Base-by-base conservation (phyloP, 2,888 invertebrate genomes). In the Netelia fuscicornis region DNA sequence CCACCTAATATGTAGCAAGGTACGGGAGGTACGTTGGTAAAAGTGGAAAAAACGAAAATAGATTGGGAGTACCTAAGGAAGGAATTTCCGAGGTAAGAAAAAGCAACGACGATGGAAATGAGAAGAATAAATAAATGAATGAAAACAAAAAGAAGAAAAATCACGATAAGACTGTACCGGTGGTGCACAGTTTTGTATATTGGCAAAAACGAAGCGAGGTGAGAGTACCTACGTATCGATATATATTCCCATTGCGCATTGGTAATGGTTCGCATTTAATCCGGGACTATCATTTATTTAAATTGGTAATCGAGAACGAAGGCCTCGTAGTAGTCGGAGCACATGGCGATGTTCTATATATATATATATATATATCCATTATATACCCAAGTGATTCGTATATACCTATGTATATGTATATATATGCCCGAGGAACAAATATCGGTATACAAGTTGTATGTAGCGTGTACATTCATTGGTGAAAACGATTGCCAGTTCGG, bases 231-330 rank as follows among this genome's bases (percentile, higher is more conserved):
- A 70, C 88, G 82, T 82, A 89, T 87, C 81, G 72, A 84, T 81
- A 58, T 60, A 77, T 25, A 42, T 44, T 56, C 23, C 56, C 87
- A 88, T 87, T 87, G 86, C 86, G 89, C 89, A 90, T 90, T 87
- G 89, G 89, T 90, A 91, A 92, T 92, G 89, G 89, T 86, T 87
- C 87, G 90, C 88, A 88, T 89, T 92, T 91, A 90, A 93, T 89
- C 90, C 90, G 89, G 87, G 20, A 72, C 89, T 86, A 91, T 91
- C 90, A 89, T 92, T 93, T 91, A 91, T 91, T 90, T 90, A 91
- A 92, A 92, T 92, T 89, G 91, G 88, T 88, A 89, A 87, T 87
- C 86, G 88, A 85, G 79, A 86, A 87, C 83, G 81, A 67, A 80
- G 81, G 67, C 25, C 64, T 64, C 58, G 25, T 9, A n/a, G 58